Percentiles rank a stretch among this genome's conserved stretches.
phyloP scores from a whole-genome alignment of 2,888 invertebrate species.

The Morinoia aosen region DNA sequence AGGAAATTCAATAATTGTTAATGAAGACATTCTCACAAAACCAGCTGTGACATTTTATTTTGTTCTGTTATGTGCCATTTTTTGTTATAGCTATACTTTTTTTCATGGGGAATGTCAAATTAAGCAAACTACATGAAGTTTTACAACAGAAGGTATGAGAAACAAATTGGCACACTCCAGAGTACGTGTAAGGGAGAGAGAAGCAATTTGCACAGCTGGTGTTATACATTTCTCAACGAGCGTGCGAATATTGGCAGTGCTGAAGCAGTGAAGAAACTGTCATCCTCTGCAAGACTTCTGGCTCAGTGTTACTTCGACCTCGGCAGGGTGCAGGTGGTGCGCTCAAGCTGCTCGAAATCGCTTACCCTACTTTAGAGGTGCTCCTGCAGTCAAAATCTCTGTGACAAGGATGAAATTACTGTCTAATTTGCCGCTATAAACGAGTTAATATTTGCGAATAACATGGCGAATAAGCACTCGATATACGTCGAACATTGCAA shows the following conservation, averaged over 20 bases:
- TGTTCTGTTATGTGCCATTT: no score
- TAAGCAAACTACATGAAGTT: no score
- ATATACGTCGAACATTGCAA: not conserved
- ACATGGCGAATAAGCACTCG: not conserved
- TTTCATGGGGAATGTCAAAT: no score
- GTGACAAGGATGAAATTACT: not conserved
- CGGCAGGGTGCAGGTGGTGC: not conserved
- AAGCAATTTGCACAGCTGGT: no score
- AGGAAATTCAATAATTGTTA: no score
- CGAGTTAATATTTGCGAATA: not conserved
- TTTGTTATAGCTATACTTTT: no score
- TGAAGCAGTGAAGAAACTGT: not conserved
- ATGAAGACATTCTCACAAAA: no score
- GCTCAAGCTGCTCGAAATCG: not conserved
- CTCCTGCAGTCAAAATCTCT: not conserved
- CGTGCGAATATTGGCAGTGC: not conserved
- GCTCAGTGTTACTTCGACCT: conserved; percentile 12
- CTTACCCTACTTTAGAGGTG: not conserved
- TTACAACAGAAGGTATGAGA: no score
- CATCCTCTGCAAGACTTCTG: not conserved
- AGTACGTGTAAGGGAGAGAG: not conserved
- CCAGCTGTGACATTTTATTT: no score
- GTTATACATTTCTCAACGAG: not conserved
- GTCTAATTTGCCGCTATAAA: not conserved
- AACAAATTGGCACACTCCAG: no score